Percentiles rank a stretch among this genome's conserved stretches.
Conservation (phyloP, 2,888 invertebrate genomes). For the Ophioninae sp. region DNA sequence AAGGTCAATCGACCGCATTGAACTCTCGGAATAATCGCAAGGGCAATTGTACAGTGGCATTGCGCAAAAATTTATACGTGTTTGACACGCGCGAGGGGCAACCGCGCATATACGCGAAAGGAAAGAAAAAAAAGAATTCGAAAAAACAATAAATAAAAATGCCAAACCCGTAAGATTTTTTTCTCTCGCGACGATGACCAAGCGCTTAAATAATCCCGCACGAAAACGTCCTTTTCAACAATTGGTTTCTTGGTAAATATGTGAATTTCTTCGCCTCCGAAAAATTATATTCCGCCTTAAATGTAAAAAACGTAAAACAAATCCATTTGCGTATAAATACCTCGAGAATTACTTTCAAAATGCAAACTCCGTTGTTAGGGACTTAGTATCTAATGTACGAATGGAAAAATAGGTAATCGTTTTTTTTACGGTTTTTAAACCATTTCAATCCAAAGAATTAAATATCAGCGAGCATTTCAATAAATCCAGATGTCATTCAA, state of each 20-base stretch:
- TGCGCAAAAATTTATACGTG: slow-evolving; percentile 15
- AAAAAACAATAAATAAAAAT: neutral
- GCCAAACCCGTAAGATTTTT: neutral
- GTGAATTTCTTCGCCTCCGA: neutral
- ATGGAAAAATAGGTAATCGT: too few relatives aligned
- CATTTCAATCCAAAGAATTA: too few relatives aligned
- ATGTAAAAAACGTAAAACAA: too few relatives aligned
- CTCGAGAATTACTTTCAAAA: too few relatives aligned
- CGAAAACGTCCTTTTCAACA: neutral
- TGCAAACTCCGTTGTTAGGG: too few relatives aligned
- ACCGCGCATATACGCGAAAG: neutral
- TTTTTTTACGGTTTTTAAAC: too few relatives aligned
- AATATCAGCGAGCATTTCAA: too few relatives aligned
- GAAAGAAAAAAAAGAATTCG: neutral
- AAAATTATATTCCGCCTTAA: neutral
- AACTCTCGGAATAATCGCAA: slow-evolving; percentile 61
- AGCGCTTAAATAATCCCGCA: neutral
- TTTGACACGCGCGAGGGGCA: slow-evolving; percentile 7
- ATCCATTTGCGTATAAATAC: too few relatives aligned
- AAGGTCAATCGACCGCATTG: slow-evolving; percentile 56
- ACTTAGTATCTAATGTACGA: too few relatives aligned
- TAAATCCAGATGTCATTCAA: too few relatives aligned
- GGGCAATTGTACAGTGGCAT: slow-evolving; percentile 32
- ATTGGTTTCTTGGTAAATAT: neutral
- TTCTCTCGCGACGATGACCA: neutral